These are phyloP conservation scores for Plecotus auritus DNA, from an alignment of 2,113 vertebrate genomes.

Conservation along the genomic window DNA sequence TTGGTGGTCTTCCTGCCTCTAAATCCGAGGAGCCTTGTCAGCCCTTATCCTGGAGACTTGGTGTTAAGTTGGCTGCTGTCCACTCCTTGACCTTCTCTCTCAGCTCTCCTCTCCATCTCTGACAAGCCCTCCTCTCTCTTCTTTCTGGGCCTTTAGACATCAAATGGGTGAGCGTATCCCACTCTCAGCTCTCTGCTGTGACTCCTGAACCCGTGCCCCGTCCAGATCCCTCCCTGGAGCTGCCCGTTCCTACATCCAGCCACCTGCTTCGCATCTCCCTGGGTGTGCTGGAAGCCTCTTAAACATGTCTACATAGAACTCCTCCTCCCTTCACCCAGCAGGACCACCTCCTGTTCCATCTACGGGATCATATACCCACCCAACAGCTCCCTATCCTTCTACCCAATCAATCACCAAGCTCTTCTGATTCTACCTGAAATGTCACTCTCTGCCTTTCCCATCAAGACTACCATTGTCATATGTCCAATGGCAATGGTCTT, in stretches of 20 bases:
- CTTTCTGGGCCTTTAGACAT: not conserved
- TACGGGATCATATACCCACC: rapidly evolving
- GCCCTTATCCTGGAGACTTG: not conserved
- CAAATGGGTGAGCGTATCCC: rapidly evolving
- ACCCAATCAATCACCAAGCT: not conserved
- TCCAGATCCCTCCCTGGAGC: not conserved
- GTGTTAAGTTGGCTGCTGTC: not conserved
- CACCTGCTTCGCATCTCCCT: too few relatives aligned
- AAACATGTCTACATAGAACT: rapidly evolving
- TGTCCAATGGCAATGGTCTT: not conserved
- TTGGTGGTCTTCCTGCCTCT: not conserved
- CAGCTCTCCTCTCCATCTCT: not conserved
- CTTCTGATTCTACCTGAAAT: not conserved
- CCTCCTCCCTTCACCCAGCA: not conserved
- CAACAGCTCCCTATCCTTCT: not conserved
- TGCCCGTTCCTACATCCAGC: not conserved
- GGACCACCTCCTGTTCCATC: too few relatives aligned
- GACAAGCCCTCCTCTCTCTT: not conserved
- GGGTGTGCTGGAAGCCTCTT: not conserved
- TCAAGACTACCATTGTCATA: rapidly evolving
- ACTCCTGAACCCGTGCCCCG: not conserved
- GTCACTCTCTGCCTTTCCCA: not conserved
- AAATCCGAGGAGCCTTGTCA: not conserved
- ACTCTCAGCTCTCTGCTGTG: not conserved
- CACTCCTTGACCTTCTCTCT: not conserved